Evolutionary conservation across 2,888 invertebrate genomes (phyloP).

Genomic region (Neoitamus cyanurus): DNA sequence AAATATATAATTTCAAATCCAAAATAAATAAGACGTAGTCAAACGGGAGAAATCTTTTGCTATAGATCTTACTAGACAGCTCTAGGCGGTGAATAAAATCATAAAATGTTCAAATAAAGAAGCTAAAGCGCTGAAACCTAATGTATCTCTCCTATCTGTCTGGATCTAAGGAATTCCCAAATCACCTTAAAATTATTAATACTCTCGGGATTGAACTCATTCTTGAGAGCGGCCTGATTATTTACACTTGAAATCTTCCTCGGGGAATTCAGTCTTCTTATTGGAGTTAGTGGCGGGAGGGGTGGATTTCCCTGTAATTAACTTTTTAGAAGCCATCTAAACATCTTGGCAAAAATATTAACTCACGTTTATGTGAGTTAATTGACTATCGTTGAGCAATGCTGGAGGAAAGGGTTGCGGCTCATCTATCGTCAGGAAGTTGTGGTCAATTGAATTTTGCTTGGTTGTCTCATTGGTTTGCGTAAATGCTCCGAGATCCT

Average conservation of each 20-base stretch:
- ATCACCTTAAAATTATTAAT: conserved; percentile 44
- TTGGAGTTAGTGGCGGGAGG: conserved; percentile 54
- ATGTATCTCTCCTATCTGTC: no score
- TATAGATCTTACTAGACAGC: no score
- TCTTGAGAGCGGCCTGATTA: conserved; percentile 25
- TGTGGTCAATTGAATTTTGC: conserved; percentile 34
- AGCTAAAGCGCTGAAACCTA: no score
- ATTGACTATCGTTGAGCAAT: conserved; percentile 47
- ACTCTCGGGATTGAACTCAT: conserved; percentile 3
- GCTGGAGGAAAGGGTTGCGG: conserved; percentile 40
- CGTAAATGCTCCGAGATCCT: conserved; percentile 46
- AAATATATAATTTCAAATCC: background rate
- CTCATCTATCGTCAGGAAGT: conserved; percentile 46
- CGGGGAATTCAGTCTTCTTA: conserved; percentile 49
- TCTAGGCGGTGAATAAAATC: no score
- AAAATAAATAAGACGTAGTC: no score
- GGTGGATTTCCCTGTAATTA: conserved; percentile 48
- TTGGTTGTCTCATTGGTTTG: conserved; percentile 28
- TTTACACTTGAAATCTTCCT: conserved; percentile 44
- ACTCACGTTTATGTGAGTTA: conserved; percentile 43
- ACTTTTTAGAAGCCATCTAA: background rate
- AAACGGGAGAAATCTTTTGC: no score
- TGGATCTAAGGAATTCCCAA: no score
- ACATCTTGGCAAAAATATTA: background rate
- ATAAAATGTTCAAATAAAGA: no score